Base-by-base conservation (phyloP, 2,113 vertebrate species). In the Sitta europaea region DNA sequence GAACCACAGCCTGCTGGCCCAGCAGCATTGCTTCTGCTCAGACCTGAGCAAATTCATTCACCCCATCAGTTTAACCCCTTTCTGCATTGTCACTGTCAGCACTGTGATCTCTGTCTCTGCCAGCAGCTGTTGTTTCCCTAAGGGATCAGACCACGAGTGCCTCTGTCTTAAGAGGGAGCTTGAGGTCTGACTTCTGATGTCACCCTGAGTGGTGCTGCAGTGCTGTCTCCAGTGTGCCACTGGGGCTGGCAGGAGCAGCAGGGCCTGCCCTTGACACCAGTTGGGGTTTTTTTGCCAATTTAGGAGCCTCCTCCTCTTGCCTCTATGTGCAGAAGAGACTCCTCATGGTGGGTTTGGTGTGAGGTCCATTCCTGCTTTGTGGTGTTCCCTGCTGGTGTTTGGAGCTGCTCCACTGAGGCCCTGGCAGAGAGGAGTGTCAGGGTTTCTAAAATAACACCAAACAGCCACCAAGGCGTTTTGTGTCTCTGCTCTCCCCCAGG, bases 161-260 rank as follows among this genome's bases (percentile, higher is more conserved):
- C 75, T 91, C 50, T 68, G 38, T 43, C 48, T 25, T 21, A 3
- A 5, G 33, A 53, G 62, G 47, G 85, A 70, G 42, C 35, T 72
- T 25, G 73, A 54, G 73, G 36, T 42, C 2, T 13, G 58, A 1
- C 38, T 72, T 19, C 2, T 24, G 38, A 4, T 59, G 70, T 59
- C 77, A 11, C 72, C 45, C 53, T 15, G 45, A 2, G 1, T 0
- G 10, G 35, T 2, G 0, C 8, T 22, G 47, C 45, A 7, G 5
- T 28, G 61, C 51, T 40, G 27, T 48, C 55, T 31, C 47, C 18
- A 3, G 57, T 0, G 3, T 27, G 45, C 9, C 53, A 2, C 5
- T 14, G 66, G 7, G 38, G 10, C 19, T 13, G 42, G 35, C 68
- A 73, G 75, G 45, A 33, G 5, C 4, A 5, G 57, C 70, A 63